Evolutionary conservation across 2,888 invertebrate genomes (phyloP).

Genomic region (Caenorhabditis virilis): DNA sequence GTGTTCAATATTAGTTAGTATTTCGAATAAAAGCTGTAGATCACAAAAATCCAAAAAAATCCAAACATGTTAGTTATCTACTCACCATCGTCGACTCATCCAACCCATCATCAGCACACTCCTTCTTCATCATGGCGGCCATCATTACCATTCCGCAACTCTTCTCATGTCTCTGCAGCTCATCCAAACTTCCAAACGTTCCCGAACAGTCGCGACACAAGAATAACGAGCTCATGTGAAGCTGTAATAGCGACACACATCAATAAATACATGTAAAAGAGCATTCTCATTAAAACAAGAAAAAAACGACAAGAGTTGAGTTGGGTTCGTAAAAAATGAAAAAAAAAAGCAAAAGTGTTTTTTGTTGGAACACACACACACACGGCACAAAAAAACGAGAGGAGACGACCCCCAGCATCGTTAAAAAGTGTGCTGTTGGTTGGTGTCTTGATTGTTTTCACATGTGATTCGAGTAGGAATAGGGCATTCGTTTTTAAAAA

Average conservation of each 20-base stretch:
- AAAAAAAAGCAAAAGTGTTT: too few relatives aligned
- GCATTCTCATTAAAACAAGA: neutral
- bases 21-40: too few relatives aligned
- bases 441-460: slow-evolving; percentile 32
- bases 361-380: too few relatives aligned
- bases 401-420: slow-evolving; percentile 18
- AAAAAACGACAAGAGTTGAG: neutral
- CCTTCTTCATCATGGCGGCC: too few relatives aligned
- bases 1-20: too few relatives aligned
- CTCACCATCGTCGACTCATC: too few relatives aligned
- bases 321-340: neutral
- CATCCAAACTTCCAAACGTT: slow-evolving; percentile 23
- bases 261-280: too few relatives aligned
- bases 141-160: too few relatives aligned
- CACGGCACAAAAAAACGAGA: neutral
- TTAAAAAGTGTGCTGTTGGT: slow-evolving; percentile 7
- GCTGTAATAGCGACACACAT: neutral
- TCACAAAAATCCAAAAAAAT: too few relatives aligned
- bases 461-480: slow-evolving; percentile 8
- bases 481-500: neutral
- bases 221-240: slow-evolving; percentile 31
- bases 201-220: slow-evolving; percentile 32
- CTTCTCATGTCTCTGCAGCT: slow-evolving; percentile 24
- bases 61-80: too few relatives aligned
- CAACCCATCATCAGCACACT: too few relatives aligned